These are phyloP conservation scores for Amphipyra berbera DNA, from an alignment of 2,888 invertebrate species.

Conservation along the genomic window DNA sequence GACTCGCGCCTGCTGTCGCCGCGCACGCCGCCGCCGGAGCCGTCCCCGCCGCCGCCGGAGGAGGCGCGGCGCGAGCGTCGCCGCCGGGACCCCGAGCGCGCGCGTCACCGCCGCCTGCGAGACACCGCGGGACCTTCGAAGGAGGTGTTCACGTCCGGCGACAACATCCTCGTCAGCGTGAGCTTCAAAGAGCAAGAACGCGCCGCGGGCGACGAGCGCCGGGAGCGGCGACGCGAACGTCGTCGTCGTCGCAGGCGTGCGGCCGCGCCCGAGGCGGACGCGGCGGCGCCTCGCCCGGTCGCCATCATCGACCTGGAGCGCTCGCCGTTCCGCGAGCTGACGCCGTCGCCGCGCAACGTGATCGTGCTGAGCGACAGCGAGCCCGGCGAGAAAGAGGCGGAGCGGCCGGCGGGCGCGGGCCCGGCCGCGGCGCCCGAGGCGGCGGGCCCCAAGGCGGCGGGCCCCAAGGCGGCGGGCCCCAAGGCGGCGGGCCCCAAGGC, in stretches of 20 bases:
- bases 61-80: constrained; percentile 79
- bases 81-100: constrained; percentile 61
- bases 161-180: constrained; percentile 97
- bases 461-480: constrained; percentile 82
- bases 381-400: constrained; percentile 85
- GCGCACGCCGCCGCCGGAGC: constrained; percentile 68
- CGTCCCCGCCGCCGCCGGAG: constrained; percentile 76
- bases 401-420: constrained; percentile 51
- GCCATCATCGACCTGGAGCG: constrained; percentile 96
- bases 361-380: constrained; percentile 96
- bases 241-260: constrained; percentile 60
- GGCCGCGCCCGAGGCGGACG: constrained; percentile 86
- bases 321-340: constrained; percentile 95
- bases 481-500: constrained; percentile 90
- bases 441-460: constrained; percentile 72
- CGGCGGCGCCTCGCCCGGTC: constrained; percentile 92
- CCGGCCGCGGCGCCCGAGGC: constrained; percentile 49
- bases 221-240: constrained; percentile 63
- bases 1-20: constrained; percentile 71
- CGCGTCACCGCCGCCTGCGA: constrained; percentile 77
- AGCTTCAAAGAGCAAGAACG: constrained; percentile 94
- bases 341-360: constrained; percentile 94
- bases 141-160: constrained; percentile 97
- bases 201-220: constrained; percentile 60
- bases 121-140: constrained; percentile 91